Evolutionary conservation across 1,140 invertebrate genomes (phyloP), one percentile per base, ranked within the genome.

Genomic region (Solen grandis): DNA sequence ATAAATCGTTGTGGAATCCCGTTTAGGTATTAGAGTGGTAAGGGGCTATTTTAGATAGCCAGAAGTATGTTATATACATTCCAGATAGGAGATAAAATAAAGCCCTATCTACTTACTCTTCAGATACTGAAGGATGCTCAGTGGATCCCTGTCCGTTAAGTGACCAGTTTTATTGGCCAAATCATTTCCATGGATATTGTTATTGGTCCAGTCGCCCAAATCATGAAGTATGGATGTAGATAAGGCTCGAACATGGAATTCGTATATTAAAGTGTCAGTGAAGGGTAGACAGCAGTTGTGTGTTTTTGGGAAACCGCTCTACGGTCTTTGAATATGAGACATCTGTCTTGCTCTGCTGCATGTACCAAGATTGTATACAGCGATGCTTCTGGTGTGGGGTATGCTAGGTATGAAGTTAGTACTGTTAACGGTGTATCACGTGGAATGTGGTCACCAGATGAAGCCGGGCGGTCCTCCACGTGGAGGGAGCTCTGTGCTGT

Each of bases 341-440:
- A 29, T 38, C 5, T 73, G 3, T 0, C 2, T 57, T 10, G 13
- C 1, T 22, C 55, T 5, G 35, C 35, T 36, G 35, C 22, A 35
- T 73, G 52, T 16, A 19, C 63, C 4, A 66, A 66, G 22, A 66
- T 66, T 66, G 63, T 66, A 27, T 57, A 55, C 22, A 57, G 35
- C 59, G 52, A 57, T 73, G 69, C 55, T 19, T 72, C 69, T 13
- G 38, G 54, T 14, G 38, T 33, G 5, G 52, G 35, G 25, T 73
- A 73, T 73, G 50, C 52, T 35, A 55, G 69, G 22, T 72, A 57
- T 35, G 69, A 72, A 31, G 69, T 59, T 31, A 35, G 35, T 3
- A 72, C 54, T 29, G 19, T 72, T 31, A 73, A 73, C 38, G 52
- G 69, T 31, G 69, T 73, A 35, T 73, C 69, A 14, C 50, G 59